Evolutionary conservation across 1,140 invertebrate genomes (phyloP).

Genomic region (Brachionus plicatilis): DNA sequence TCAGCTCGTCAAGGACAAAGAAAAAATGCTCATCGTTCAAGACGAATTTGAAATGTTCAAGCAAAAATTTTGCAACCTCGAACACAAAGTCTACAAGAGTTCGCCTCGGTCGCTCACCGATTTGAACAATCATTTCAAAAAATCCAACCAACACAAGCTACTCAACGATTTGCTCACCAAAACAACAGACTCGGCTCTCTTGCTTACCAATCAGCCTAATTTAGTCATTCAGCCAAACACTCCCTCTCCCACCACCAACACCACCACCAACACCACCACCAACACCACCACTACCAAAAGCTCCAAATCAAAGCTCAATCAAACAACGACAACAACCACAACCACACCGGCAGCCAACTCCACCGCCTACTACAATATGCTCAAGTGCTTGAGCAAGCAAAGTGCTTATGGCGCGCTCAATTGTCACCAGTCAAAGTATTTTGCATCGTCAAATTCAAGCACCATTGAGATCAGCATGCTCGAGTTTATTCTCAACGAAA

Average conservation of each 20-base stretch:
- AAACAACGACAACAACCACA: not conserved
- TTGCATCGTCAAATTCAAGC: not conserved
- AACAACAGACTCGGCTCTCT: not conserved
- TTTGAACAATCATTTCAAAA: constrained; percentile 23
- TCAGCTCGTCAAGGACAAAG: not conserved
- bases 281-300: not conserved
- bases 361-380: not conserved
- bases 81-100: not conserved
- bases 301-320: not conserved
- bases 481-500: constrained; percentile 23
- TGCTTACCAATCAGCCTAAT: constrained; percentile 2
- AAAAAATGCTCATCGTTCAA: not conserved
- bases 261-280: no score
- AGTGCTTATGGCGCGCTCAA: not conserved
- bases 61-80: not conserved
- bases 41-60: constrained; percentile 30
- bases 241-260: no score
- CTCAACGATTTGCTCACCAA: constrained; percentile 17
- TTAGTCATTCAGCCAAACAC: not conserved
- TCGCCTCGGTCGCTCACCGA: not conserved
- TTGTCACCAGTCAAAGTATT: not conserved
- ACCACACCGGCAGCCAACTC: not conserved
- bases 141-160: not conserved
- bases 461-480: not conserved
- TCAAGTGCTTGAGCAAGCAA: not conserved